These are phyloP conservation scores for Hypselothyrea guttata DNA, from an alignment of 2,888 invertebrate species.

Conservation along the genomic window DNA sequence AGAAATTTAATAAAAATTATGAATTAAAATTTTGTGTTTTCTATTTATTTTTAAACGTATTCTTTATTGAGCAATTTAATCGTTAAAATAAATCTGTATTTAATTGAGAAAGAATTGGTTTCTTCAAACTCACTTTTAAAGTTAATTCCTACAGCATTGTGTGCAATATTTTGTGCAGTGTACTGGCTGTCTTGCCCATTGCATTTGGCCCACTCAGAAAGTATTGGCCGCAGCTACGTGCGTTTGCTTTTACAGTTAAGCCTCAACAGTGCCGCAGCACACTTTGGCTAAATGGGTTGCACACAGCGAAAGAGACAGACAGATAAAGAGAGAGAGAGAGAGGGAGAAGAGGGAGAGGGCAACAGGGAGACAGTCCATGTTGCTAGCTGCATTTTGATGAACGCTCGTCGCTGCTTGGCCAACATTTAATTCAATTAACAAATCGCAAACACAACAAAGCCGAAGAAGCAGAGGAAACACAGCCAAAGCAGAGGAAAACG, in stretches of 20 bases:
- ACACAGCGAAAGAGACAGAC: constrained; percentile 4
- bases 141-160: too few species aligned
- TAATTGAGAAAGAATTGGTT: too few species aligned
- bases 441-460: constrained; percentile 51
- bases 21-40: too few species aligned
- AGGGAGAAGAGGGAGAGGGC: constrained; percentile 10
- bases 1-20: too few species aligned
- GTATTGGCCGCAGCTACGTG: constrained; percentile 49
- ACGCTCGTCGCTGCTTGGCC: constrained; percentile 53
- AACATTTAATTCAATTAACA: constrained; percentile 76
- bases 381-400: constrained; percentile 70
- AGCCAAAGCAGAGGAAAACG: constrained; percentile 37
- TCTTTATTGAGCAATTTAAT: too few species aligned
- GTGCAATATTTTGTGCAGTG: background rate
- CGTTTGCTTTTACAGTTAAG: constrained; percentile 70
- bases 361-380: constrained; percentile 6
- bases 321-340: background rate
- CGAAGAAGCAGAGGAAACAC: constrained; percentile 6
- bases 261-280: constrained; percentile 46
- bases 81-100: too few species aligned
- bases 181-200: constrained; percentile 21
- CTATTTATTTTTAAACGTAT: too few species aligned
- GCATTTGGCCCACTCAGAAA: constrained; percentile 41
- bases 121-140: too few species aligned
- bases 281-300: constrained; percentile 66